These are phyloP conservation scores for Andrena chrysosceles DNA, from an alignment of 2,888 invertebrate genomes.

Conservation along the genomic window DNA sequence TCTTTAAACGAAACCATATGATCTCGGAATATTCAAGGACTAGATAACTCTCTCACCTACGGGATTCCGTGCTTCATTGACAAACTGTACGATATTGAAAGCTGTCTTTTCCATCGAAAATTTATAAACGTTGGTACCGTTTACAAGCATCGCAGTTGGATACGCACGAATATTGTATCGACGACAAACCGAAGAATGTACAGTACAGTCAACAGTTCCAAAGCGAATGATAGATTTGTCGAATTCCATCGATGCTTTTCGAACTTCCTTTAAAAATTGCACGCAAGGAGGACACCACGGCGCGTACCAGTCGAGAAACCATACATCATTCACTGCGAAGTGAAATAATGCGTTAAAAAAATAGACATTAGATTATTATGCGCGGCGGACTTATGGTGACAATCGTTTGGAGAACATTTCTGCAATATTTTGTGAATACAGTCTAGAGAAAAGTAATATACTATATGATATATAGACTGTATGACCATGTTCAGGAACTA, in stretches of 20 bases:
- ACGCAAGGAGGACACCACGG: slow-evolving; percentile 93
- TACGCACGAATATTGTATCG: slow-evolving; percentile 88
- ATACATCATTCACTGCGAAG: slow-evolving; percentile 80
- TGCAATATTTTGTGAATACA: too few species aligned
- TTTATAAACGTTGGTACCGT: slow-evolving; percentile 86
- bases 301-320: slow-evolving; percentile 92
- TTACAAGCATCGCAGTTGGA: slow-evolving; percentile 90
- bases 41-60: slow-evolving; percentile 81
- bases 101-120: slow-evolving; percentile 88
- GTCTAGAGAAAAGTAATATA: too few species aligned
- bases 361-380: too few species aligned
- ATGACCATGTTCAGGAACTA: too few species aligned
- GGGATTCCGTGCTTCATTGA: slow-evolving; percentile 87
- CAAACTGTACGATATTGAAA: slow-evolving; percentile 88
- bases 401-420: too few species aligned
- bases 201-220: slow-evolving; percentile 90
- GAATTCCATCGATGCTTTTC: slow-evolving; percentile 87
- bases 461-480: too few species aligned
- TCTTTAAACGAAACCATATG: background rate
- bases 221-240: slow-evolving; percentile 86
- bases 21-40: background rate
- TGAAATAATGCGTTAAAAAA: background rate
- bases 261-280: slow-evolving; percentile 89
- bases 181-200: slow-evolving; percentile 87
- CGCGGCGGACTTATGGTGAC: too few species aligned